Evolutionary conservation across 2,113 vertebrate species (phyloP).

Genomic region (Blennius ocellaris): DNA sequence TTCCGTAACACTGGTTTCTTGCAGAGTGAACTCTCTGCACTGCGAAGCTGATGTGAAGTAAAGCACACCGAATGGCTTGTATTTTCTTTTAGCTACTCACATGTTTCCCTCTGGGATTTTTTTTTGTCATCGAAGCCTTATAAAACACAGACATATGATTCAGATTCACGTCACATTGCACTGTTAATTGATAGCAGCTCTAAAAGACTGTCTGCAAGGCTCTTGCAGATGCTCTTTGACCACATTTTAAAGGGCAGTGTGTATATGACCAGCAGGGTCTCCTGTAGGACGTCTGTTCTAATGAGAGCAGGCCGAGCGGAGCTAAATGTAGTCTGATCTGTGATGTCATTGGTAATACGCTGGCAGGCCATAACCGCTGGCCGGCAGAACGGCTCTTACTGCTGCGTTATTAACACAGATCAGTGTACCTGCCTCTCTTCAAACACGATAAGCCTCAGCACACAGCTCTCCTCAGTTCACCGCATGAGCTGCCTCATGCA

Average conservation of each 20-base stretch:
- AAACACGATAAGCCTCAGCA: constrained; percentile 59
- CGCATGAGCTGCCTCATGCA: constrained; percentile 33
- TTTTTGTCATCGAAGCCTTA: neutral
- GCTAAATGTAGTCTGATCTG: constrained; percentile 60
- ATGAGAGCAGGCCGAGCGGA: constrained; percentile 50
- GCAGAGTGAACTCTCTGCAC: constrained; percentile 25
- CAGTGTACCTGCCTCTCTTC: constrained; percentile 70
- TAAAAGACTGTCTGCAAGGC: constrained; percentile 26
- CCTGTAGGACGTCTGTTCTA: constrained; percentile 59
- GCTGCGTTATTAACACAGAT: constrained; percentile 66
- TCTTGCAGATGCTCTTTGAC: constrained; percentile 52
- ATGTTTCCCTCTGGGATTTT: constrained; percentile 5
- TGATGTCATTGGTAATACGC: constrained; percentile 69
- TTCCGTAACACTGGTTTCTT: constrained; percentile 16
- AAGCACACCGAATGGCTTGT: constrained; percentile 34
- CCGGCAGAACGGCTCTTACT: constrained; percentile 55
- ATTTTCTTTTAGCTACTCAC: constrained; percentile 15
- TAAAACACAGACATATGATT: constrained; percentile 7
- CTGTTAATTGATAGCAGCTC: constrained; percentile 2
- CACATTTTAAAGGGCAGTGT: constrained; percentile 50
- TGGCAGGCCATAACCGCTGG: constrained; percentile 51
- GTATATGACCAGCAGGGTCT: constrained; percentile 54
- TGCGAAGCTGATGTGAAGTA: constrained; percentile 1
- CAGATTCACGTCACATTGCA: constrained; percentile 10
- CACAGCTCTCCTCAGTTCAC: constrained; percentile 37